phyloP scores from a whole-genome alignment of 2,888 invertebrate genomes.

The Aphidoletes aphidimyza region DNA sequence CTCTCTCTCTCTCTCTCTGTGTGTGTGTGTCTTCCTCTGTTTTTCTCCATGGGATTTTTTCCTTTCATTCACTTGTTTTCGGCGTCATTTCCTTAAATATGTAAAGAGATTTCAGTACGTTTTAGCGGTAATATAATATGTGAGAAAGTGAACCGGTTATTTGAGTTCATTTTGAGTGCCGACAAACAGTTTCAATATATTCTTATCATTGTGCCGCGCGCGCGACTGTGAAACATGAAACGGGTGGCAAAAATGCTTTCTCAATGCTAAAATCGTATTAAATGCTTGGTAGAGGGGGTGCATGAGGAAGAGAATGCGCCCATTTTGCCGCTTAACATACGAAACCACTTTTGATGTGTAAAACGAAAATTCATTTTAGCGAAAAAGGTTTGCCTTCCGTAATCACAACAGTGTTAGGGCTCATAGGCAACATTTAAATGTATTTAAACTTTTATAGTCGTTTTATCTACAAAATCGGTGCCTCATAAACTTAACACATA shows the following conservation, averaged over 20 bases:
- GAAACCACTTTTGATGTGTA: conserved; percentile 2
- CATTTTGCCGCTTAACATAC: background rate
- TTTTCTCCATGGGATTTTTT: background rate
- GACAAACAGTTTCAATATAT: background rate
- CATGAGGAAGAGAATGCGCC: background rate
- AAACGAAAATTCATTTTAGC: conserved; percentile 2
- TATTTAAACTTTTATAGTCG: conserved; percentile 38
- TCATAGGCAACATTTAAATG: conserved; percentile 48
- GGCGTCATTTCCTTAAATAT: too few species aligned
- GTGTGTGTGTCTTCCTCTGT: too few species aligned
- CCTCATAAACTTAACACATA: conserved; percentile 16
- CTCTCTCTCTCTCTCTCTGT: too few species aligned
- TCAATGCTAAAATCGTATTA: background rate
- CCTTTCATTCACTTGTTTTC: too few species aligned
- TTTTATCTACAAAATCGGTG: conserved; percentile 35
- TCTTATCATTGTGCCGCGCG: too few species aligned
- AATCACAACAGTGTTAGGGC: background rate
- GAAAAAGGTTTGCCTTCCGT: conserved; percentile 16
- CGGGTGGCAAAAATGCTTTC: background rate
- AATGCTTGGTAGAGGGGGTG: background rate
- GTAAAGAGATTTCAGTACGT: too few species aligned
- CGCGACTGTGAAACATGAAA: too few species aligned
- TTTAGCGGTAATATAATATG: background rate
- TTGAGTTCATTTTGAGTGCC: background rate
- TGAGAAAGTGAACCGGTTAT: background rate